Evolutionary conservation across 2,888 invertebrate genomes (phyloP).

Genomic region (Thymelicus lineola): DNA sequence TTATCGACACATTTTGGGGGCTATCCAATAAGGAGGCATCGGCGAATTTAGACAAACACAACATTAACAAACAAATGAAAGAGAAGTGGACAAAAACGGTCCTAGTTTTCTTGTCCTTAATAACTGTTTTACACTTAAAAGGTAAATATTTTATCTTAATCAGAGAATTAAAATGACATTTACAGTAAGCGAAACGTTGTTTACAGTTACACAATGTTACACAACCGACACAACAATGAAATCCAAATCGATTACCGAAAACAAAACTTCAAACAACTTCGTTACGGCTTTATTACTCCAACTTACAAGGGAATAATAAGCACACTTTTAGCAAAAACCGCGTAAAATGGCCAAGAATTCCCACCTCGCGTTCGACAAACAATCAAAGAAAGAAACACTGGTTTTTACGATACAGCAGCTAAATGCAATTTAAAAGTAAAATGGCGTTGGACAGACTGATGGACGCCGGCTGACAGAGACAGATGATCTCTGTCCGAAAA

Average conservation of each 20-base stretch:
- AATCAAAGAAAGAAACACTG: conserved; percentile 55
- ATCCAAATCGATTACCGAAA: background rate
- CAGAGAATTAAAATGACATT: too few species aligned
- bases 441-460: conserved; percentile 52
- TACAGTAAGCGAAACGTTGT: too few species aligned
- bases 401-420: conserved; percentile 53
- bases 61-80: too few species aligned
- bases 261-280: background rate
- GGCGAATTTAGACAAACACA: too few species aligned
- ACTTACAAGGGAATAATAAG: conserved; percentile 25
- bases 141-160: too few species aligned
- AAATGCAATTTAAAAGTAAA: conserved; percentile 58
- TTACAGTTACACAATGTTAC: background rate
- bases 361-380: conserved; percentile 41
- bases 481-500: conserved; percentile 44
- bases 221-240: background rate
- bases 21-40: too few species aligned
- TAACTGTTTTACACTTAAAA: too few species aligned
- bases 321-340: conserved; percentile 36
- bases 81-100: too few species aligned
- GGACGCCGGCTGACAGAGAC: conserved; percentile 55
- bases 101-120: too few species aligned
- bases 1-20: too few species aligned
- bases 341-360: conserved; percentile 33
- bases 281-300: conserved; percentile 26